Conservation (phyloP, 2,888 invertebrate genomes). For the Aproaerema taeniolella region DNA sequence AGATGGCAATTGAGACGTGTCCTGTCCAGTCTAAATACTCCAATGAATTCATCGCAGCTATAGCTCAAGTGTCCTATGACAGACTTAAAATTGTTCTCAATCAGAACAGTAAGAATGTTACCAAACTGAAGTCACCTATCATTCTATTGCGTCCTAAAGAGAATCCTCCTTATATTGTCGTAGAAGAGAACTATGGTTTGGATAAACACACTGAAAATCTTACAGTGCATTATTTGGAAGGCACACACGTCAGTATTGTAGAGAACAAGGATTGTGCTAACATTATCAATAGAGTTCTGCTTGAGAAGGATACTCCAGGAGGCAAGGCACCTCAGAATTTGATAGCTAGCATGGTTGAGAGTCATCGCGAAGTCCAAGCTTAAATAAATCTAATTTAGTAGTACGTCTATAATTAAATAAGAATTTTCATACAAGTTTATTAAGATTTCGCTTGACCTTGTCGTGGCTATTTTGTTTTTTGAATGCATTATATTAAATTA, state of each 20-base stretch:
- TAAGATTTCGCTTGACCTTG: conserved; percentile 2
- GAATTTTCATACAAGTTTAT: neutral
- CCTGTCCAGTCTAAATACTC: conserved; percentile 58
- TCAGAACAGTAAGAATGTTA: conserved; percentile 57
- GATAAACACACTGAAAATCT: conserved; percentile 77
- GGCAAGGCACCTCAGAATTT: conserved; percentile 44
- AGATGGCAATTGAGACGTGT: conserved; percentile 51
- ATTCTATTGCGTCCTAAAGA: conserved; percentile 81
- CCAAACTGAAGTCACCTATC: conserved; percentile 76
- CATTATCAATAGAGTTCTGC: conserved; percentile 73
- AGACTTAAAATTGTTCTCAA: conserved; percentile 73
- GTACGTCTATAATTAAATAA: neutral
- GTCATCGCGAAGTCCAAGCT: conserved; percentile 39
- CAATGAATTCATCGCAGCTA: conserved; percentile 39
- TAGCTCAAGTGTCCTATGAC: conserved; percentile 52
- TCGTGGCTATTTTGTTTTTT: conserved; percentile 15
- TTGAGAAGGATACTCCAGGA: conserved; percentile 32
- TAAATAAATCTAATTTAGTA: conserved; percentile 11
- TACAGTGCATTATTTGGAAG: conserved; percentile 81
- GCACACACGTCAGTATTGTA: conserved; percentile 83
- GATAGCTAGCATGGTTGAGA: conserved; percentile 57
- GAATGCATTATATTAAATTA: conserved; percentile 9
- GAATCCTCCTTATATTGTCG: conserved; percentile 59
- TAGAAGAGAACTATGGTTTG: conserved; percentile 82
- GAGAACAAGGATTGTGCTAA: conserved; percentile 80